Base-by-base conservation (phyloP, 2,888 invertebrate species). In the Pherbina coryleti region DNA sequence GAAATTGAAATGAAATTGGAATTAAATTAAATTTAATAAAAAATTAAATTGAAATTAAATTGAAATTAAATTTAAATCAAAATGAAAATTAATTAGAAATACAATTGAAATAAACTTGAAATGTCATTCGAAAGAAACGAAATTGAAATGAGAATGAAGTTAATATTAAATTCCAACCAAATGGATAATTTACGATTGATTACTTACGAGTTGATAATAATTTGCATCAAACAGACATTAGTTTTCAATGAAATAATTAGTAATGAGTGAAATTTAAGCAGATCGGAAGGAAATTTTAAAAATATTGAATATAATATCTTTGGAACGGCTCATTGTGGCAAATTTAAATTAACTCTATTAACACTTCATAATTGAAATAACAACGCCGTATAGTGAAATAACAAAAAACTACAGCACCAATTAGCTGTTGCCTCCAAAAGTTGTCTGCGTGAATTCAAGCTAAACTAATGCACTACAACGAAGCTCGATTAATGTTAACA, bases 401-500 rank as follows among this genome's bases (percentile, higher is more conserved):
- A 64, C n/a, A 34, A 31, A 31, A 31, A 31, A 25, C 34, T 4
- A 64, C n/a, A 64, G 31, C 64, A n/a, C 17, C n/a, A 64, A 64
- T 31, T 11, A 55, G 31, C 11, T 31, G 34, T 28, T 62, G 28
- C 64, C 64, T 64, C 44, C 64, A 28, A 64, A 64, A 25, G n/a
- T 34, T 64, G 31, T 64, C 62, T 22, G 62, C 25, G 31, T 64
- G 64, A 25, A 64, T 9, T 31, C 64, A 31, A 64, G 34, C 34
- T 17, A 31, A 25, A 64, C 64, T 64, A 64, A 64, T 64, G 25
- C n/a, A 31, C 64, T 17, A 34, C 64, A 64, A 31, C 64, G 31
- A 34, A 31, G 64, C 64, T 28, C 34, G 31, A 34, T 5, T 64
- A 64, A 31, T 17, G n/a, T 31, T n/a, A 34, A 64, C 64, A 34